phyloP scores from a whole-genome alignment of 2,113 vertebrate genomes.

The Odontesthes bonariensis region DNA sequence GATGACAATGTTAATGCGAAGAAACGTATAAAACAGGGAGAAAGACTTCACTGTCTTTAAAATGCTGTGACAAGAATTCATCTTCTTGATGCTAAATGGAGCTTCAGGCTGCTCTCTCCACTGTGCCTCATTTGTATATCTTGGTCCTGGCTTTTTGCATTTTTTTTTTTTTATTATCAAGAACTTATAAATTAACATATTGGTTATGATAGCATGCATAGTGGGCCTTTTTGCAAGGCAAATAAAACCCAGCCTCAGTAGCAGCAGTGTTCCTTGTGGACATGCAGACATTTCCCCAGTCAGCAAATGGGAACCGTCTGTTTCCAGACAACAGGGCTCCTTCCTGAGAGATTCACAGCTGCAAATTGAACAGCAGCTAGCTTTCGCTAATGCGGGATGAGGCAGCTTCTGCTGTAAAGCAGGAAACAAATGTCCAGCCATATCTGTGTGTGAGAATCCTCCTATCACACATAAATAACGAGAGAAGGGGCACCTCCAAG shows the following conservation, averaged over 20 bases:
- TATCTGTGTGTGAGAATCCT: slow-evolving; percentile 1
- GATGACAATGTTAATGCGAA: neutral
- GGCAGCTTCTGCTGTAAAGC: slow-evolving; percentile 22
- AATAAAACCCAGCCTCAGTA: slow-evolving; percentile 53
- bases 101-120: slow-evolving; percentile 24
- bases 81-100: slow-evolving; percentile 44
- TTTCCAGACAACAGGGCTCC: slow-evolving; percentile 75
- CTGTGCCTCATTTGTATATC: slow-evolving; percentile 56
- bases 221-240: slow-evolving; percentile 60
- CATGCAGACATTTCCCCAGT: slow-evolving; percentile 66
- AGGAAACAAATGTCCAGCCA: slow-evolving; percentile 22
- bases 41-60: neutral
- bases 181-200: slow-evolving; percentile 7
- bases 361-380: slow-evolving; percentile 46
- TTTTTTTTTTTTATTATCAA: neutral
- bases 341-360: slow-evolving; percentile 65
- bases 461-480: neutral
- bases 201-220: neutral
- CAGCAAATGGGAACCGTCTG: slow-evolving; percentile 74
- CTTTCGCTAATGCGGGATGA: slow-evolving; percentile 30
- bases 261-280: slow-evolving; percentile 64
- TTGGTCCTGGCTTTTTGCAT: neutral
- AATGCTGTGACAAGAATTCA: slow-evolving; percentile 21
- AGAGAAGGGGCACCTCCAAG: slow-evolving; percentile 7
- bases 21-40: neutral